Base-by-base conservation (phyloP, 1,140 invertebrate genomes). In the Ylistrum balloti region DNA sequence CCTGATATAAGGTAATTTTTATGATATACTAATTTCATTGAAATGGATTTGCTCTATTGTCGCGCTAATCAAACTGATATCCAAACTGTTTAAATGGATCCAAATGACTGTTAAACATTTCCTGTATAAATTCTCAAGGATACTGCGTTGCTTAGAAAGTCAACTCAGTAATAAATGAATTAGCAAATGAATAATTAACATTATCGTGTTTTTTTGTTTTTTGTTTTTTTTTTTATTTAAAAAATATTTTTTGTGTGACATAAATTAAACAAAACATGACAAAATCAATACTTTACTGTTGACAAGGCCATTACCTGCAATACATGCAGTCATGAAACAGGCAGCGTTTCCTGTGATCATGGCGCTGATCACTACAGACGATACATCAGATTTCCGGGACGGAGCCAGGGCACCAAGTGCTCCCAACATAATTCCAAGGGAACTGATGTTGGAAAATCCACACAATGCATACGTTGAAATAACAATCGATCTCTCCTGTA, bases 401-500 rank as follows among this genome's bases (percentile, higher is more conserved):
- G 99, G 99, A 0, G 98, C 97, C 96, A 99, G 97, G 2, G 97
- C 97, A 0, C 97, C 96, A 20, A 99, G 95, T 0, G 97, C 97
- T 0, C 98, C 98, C 13, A 99, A 97, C 95, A 98, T 97, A 85
- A 99, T 98, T 3, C 98, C 99, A 33, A 99, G 97, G 0, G 98
- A 98, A 0, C 97, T 97, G 7, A 99, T 98, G 97, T 99, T 99
- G 0, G 99, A 98, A 96, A 99, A 99, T 0, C 99, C 99, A 95
- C 99, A 99, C n/a, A 99, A 97, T 0, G 99, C 98, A 95, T 98
- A 99, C 0, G 99, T 99, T 0, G 98, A 98, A 56, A 99, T 98
- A 0, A 97, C 97, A 93, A 98, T 97, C 86, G 97, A 97, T 94
- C 98, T 96, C 3, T 96, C 95, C 98, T 98, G 92, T 32, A 88